Conservation (phyloP, 2,113 vertebrate species). For the Ovis aries region DNA sequence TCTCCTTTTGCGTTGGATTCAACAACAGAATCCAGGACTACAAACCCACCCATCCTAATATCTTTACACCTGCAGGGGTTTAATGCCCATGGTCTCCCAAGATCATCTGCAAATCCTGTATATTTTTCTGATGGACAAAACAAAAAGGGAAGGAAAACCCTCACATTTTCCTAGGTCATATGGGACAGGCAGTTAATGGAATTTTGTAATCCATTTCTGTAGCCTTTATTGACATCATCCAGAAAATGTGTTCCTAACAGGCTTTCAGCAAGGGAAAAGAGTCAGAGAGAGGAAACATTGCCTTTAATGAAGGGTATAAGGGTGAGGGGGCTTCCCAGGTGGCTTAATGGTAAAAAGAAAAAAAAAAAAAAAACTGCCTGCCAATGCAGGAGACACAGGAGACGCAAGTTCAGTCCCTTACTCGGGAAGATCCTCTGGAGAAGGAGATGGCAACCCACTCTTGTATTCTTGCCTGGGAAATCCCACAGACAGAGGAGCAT, state of each 20-base stretch:
- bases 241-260: neutral
- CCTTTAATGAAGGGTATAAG: neutral
- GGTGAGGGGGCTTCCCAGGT: neutral
- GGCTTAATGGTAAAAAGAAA: neutral
- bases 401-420: neutral
- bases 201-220: neutral
- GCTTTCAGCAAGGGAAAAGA: neutral
- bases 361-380: neutral
- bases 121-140: neutral
- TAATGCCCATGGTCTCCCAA: neutral
- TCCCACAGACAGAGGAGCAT: neutral
- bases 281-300: neutral
- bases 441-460: neutral
- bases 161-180: neutral
- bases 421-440: neutral
- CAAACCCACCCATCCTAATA: neutral
- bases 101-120: neutral
- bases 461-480: neutral
- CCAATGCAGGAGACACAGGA: neutral
- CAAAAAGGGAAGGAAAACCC: neutral
- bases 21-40: neutral
- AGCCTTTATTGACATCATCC: neutral
- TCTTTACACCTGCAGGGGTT: neutral
- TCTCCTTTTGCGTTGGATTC: neutral
- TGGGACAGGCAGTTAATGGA: neutral